phyloP scores from a whole-genome alignment of 2,888 invertebrate genomes.

The Sinopyrophorus schimmeli region DNA sequence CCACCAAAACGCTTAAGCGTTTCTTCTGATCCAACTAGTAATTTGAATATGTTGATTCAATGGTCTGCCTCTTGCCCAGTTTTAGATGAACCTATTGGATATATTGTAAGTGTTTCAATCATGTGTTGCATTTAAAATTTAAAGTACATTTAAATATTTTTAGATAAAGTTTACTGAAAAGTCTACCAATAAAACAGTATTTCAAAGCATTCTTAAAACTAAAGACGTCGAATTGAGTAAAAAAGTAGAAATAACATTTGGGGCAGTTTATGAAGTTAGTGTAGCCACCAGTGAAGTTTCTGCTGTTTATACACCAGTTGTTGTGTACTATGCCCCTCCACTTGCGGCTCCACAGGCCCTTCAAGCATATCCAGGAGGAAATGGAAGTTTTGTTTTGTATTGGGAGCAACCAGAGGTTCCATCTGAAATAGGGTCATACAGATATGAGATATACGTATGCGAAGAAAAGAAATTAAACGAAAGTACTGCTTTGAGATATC shows the following conservation, averaged over 20 bases:
- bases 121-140: background rate
- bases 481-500: conserved; percentile 57
- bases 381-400: conserved; percentile 66
- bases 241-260: conserved; percentile 57
- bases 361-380: conserved; percentile 61
- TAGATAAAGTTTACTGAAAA: conserved; percentile 60
- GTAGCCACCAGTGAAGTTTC: conserved; percentile 56
- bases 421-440: conserved; percentile 45
- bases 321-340: conserved; percentile 59
- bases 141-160: conserved; percentile 37
- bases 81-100: conserved; percentile 57
- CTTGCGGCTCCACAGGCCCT: conserved; percentile 68
- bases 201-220: conserved; percentile 58
- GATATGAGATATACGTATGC: conserved; percentile 70
- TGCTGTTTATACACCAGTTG: conserved; percentile 57
- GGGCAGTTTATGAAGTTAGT: conserved; percentile 59
- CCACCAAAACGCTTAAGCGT: conserved; percentile 71
- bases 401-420: conserved; percentile 64
- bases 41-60: conserved; percentile 61
- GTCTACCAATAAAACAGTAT: conserved; percentile 53
- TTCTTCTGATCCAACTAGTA: conserved; percentile 45
- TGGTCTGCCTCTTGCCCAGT: conserved; percentile 75
- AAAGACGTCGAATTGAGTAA: conserved; percentile 58
- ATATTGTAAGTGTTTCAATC: conserved; percentile 59
- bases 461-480: conserved; percentile 58